Evolutionary conservation across 1,140 invertebrate genomes (phyloP).

Genomic region (Reticulitermes speratus): DNA sequence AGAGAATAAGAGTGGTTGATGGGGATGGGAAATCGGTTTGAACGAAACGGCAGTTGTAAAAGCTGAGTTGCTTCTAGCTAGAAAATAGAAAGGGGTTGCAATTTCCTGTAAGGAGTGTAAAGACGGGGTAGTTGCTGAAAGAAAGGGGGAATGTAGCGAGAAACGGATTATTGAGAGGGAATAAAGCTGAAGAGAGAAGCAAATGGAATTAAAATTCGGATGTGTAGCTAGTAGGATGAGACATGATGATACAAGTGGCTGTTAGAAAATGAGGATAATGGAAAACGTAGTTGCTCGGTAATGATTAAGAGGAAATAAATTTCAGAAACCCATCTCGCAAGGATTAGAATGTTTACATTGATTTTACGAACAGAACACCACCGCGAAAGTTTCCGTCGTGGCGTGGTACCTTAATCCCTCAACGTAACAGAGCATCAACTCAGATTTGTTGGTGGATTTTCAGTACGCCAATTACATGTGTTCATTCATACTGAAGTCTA

Average conservation of each 20-base stretch:
- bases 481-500: too few species aligned
- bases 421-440: too few species aligned
- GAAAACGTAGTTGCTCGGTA: neutral
- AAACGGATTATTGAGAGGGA: constrained; percentile 15
- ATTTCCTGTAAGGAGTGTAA: neutral
- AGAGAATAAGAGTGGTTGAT: neutral
- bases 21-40: neutral
- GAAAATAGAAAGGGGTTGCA: neutral
- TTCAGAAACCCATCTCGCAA: neutral
- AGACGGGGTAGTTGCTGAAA: neutral
- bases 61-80: neutral
- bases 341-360: neutral
- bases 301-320: neutral
- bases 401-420: too few species aligned
- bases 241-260: neutral
- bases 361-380: neutral
- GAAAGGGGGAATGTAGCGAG: neutral
- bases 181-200: neutral
- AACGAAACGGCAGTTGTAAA: constrained; percentile 4
- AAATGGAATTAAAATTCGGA: neutral
- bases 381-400: neutral
- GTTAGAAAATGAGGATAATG: neutral
- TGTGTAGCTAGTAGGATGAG: neutral
- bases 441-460: too few species aligned
- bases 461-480: too few species aligned